These are phyloP conservation scores for Drosophila lacteicornis DNA, from an alignment of 1,140 invertebrate genomes.

Conservation along the genomic window DNA sequence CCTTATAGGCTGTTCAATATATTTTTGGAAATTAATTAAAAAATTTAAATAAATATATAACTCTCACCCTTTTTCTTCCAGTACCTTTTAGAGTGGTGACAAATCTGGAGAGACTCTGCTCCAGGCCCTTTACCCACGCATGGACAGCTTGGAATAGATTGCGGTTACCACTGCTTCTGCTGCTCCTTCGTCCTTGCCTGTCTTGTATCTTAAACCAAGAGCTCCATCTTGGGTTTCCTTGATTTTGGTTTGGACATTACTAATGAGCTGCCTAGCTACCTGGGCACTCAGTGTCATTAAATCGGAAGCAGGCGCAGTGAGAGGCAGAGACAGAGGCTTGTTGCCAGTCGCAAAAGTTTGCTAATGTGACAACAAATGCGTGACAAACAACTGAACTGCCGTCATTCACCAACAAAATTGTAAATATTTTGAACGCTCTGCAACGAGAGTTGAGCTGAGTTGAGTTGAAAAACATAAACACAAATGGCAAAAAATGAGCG, in stretches of 20 bases:
- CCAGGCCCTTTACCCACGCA: constrained; percentile 28
- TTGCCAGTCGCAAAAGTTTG: constrained; percentile 47
- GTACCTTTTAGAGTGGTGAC: constrained; percentile 21
- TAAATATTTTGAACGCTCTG: constrained; percentile 70
- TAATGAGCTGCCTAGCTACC: constrained; percentile 39
- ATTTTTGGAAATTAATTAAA: no score
- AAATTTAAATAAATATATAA: no score
- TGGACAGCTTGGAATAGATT: constrained; percentile 41
- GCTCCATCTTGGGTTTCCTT: constrained; percentile 37
- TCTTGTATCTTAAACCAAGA: constrained; percentile 1
- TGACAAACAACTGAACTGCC: constrained; percentile 57
- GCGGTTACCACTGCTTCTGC: constrained; percentile 17
- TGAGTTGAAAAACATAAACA: constrained; percentile 48
- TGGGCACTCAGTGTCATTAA: constrained; percentile 55
- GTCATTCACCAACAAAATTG: constrained; percentile 51
- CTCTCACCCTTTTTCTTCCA: neutral
- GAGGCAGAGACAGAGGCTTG: neutral
- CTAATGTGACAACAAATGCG: constrained; percentile 67
- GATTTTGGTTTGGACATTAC: constrained; percentile 35
- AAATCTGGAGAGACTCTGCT: constrained; percentile 5
- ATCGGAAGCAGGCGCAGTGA: constrained; percentile 6
- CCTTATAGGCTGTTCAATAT: no score
- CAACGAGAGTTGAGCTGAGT: constrained; percentile 19
- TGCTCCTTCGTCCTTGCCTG: neutral
- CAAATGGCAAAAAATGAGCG: constrained; percentile 24